Evolutionary conservation across 1,140 invertebrate genomes (phyloP).

Genomic region (Elymnias hypermnestra): DNA sequence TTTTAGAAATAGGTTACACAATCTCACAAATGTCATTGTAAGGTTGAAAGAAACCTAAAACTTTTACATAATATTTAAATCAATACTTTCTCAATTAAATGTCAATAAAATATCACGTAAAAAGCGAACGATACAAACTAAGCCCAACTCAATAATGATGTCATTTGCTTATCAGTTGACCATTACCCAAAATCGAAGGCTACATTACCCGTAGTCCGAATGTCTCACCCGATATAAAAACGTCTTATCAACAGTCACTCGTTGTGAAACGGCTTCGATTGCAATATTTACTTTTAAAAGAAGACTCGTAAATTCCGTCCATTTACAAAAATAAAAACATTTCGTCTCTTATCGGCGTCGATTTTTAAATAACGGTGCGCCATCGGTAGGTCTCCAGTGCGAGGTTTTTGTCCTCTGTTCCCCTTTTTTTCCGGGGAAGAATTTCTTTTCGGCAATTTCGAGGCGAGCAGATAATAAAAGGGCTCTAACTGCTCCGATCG

Average conservation of each 20-base stretch:
- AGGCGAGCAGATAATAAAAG: constrained; percentile 77
- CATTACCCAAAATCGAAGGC: constrained; percentile 72
- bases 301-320: constrained; percentile 67
- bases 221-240: constrained; percentile 55
- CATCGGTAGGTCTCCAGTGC: constrained; percentile 60
- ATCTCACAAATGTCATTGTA: too few relatives aligned
- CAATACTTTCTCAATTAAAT: too few relatives aligned
- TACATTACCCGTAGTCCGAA: constrained; percentile 67
- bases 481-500: constrained; percentile 73
- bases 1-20: too few relatives aligned
- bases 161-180: constrained; percentile 74
- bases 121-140: constrained; percentile 53
- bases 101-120: too few relatives aligned
- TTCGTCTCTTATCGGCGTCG: constrained; percentile 70
- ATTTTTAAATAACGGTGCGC: constrained; percentile 72
- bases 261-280: constrained; percentile 56
- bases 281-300: constrained; percentile 67
- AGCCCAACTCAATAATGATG: constrained; percentile 58
- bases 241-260: constrained; percentile 54
- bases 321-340: constrained; percentile 74
- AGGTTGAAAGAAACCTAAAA: too few relatives aligned
- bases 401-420: constrained; percentile 61
- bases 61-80: too few relatives aligned
- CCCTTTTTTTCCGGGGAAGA: constrained; percentile 60
- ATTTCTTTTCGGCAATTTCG: constrained; percentile 77